These are phyloP conservation scores for Pteronotus mesoamericanus DNA, from an alignment of 2,797 vertebrate genomes.

Conservation along the genomic window DNA sequence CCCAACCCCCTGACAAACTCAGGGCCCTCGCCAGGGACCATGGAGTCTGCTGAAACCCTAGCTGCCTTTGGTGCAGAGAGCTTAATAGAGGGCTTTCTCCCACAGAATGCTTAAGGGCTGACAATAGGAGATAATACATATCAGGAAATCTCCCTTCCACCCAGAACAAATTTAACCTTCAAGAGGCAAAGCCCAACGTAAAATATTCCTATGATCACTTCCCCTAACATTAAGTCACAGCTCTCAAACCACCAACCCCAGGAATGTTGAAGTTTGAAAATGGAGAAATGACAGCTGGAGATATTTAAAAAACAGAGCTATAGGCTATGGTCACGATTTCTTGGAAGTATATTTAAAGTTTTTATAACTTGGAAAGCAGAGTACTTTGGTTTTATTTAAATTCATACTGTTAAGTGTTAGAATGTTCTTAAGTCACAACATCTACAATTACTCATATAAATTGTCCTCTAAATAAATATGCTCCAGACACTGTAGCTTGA, in stretches of 20 bases:
- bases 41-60: neutral
- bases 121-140: neutral
- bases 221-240: neutral
- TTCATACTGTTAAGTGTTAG: neutral
- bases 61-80: neutral
- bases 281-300: neutral
- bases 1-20: neutral
- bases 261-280: neutral
- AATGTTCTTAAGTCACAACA: neutral
- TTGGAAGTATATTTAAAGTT: neutral
- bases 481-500: neutral
- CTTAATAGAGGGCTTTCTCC: neutral
- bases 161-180: neutral
- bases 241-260: neutral
- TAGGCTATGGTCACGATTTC: neutral
- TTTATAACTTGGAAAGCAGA: neutral
- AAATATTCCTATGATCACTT: neutral
- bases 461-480: neutral
- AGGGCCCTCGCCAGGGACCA: neutral
- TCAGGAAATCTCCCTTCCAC: neutral
- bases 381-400: neutral
- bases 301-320: neutral
- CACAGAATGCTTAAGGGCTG: neutral
- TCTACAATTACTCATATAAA: neutral
- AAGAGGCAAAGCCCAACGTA: neutral